Evolutionary conservation across 2,113 vertebrate species (phyloP).

Genomic region (Pimephales promelas): DNA sequence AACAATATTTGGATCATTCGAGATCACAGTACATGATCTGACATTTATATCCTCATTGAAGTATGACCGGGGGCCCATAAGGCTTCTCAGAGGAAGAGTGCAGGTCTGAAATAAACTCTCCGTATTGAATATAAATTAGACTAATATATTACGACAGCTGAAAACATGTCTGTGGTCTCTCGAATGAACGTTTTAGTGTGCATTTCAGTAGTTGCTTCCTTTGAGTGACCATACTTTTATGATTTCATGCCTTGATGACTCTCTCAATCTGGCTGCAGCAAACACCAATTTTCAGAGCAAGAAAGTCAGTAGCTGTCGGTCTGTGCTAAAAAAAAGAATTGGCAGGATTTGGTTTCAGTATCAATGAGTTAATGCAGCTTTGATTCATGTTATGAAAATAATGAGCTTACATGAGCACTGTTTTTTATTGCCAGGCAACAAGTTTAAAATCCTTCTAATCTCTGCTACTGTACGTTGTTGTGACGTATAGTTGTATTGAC

Average conservation of each 20-base stretch:
- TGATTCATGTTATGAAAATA: not conserved
- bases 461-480: conserved; percentile 10
- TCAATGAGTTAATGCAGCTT: not conserved
- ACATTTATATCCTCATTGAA: conserved; percentile 39
- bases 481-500: conserved; percentile 2
- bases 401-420: not conserved
- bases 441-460: not conserved
- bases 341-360: not conserved
- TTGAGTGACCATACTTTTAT: not conserved
- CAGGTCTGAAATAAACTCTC: conserved; percentile 18
- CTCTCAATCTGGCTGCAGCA: not conserved
- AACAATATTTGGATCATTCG: conserved; percentile 47
- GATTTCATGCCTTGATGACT: not conserved
- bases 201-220: not conserved
- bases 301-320: not conserved
- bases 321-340: not conserved
- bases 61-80: conserved; percentile 16
- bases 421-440: conserved; percentile 29
- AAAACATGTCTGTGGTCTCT: not conserved
- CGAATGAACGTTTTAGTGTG: not conserved
- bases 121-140: conserved; percentile 19
- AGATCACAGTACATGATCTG: conserved; percentile 47
- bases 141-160: not conserved
- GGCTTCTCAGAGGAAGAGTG: conserved; percentile 20
- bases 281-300: not conserved